phyloP scores from a whole-genome alignment of 1,140 invertebrate genomes.

The Heliothis subflexa region DNA sequence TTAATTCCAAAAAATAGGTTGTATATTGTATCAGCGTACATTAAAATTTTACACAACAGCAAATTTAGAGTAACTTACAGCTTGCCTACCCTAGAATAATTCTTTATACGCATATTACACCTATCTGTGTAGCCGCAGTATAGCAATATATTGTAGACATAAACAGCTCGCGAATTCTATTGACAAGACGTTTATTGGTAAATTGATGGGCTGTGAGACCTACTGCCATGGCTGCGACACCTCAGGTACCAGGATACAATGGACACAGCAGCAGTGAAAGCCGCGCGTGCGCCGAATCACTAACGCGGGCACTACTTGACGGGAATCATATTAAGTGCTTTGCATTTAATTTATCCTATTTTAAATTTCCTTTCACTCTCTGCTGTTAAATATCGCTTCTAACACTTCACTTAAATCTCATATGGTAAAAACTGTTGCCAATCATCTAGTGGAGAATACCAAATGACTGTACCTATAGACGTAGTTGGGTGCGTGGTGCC shows the following conservation, averaged over 20 bases:
- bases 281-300: conserved; percentile 74
- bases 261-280: conserved; percentile 75
- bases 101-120: too few species aligned
- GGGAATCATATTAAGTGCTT: conserved; percentile 76
- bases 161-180: not conserved
- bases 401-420: too few species aligned
- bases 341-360: conserved; percentile 79
- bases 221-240: conserved; percentile 12
- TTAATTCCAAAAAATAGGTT: too few species aligned
- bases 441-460: too few species aligned
- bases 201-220: conserved; percentile 14
- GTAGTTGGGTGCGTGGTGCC: too few species aligned
- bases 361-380: conserved; percentile 78
- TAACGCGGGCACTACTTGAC: conserved; percentile 70
- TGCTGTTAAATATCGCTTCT: not conserved
- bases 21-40: too few species aligned
- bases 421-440: too few species aligned
- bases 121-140: too few species aligned
- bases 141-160: not conserved
- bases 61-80: too few species aligned
- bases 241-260: conserved; percentile 77
- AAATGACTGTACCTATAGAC: too few species aligned
- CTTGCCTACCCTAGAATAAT: too few species aligned
- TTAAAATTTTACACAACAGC: too few species aligned
- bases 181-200: not conserved